phyloP scores from a whole-genome alignment of 2,888 invertebrate genomes.

The Xestobium rufovillosum region DNA sequence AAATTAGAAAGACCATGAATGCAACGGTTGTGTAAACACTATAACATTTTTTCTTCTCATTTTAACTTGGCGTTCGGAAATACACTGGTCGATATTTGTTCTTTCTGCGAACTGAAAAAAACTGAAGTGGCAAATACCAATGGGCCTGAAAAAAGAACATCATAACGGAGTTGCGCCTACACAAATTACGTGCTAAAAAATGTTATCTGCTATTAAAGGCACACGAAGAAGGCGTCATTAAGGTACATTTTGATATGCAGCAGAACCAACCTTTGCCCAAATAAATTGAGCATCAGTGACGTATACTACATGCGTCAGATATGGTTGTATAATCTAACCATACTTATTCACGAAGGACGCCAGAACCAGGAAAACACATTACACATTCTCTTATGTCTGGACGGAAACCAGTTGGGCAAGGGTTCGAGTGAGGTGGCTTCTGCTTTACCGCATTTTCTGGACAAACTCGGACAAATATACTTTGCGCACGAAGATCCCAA shows the following conservation, averaged over 20 bases:
- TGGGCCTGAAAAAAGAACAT: background rate
- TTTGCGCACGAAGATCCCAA: constrained; percentile 6
- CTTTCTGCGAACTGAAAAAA: constrained; percentile 2
- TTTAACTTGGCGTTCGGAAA: constrained; percentile 2
- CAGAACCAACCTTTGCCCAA: constrained; percentile 24
- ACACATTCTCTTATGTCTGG: constrained; percentile 17
- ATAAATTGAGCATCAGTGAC: constrained; percentile 13
- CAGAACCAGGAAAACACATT: constrained; percentile 11
- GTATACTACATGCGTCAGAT: constrained; percentile 23
- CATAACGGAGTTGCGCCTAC: constrained; percentile 17
- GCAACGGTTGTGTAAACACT: background rate
- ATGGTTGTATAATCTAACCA: constrained; percentile 23
- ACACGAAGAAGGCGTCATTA: constrained; percentile 18
- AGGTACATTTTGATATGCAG: constrained; percentile 26
- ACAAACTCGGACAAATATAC: background rate
- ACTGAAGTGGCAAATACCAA: background rate
- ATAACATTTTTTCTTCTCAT: background rate
- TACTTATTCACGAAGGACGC: constrained; percentile 13
- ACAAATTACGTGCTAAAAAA: constrained; percentile 21
- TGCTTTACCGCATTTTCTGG: constrained; percentile 11
- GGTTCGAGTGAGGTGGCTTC: constrained; percentile 19
- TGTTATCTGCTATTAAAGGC: constrained; percentile 24
- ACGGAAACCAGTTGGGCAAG: constrained; percentile 15
- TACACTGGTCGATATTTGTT: background rate
- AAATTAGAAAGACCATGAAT: constrained; percentile 1